Base-by-base conservation (phyloP, 2,797 vertebrate species). In the Nyctibius grandis region DNA sequence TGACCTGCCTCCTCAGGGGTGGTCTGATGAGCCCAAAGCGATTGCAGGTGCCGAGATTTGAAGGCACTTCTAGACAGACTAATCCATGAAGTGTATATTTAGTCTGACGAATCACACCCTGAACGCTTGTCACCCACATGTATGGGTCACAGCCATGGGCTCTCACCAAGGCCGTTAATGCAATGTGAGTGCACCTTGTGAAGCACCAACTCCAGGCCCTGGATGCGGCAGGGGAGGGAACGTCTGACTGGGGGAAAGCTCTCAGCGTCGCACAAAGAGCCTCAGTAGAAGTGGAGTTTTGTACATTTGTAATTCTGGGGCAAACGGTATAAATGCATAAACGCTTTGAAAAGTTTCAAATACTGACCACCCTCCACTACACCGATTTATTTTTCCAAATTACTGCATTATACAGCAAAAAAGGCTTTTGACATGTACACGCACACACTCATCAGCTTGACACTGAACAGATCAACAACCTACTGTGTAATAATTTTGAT, bases 111-210 rank as follows among this genome's bases (percentile, higher is more conserved):
- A n/a, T 60, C 56, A 29, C 29, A 38, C 36, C 75, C 29, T 20
- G 25, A 78, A 29, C 0, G 0, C 45, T 22, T 9, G 5, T 33
- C 67, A 64, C 56, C 34, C 34, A 42, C 31, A 20, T 0, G 1
- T 10, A 16, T 15, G n/a, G 50, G 40, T 34, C 28, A 40, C 59
- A 92, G 61, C 47, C 65, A 8, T 0, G 5, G 33, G 33, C 9
- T 59, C 50, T 74, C 85, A 20, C 34, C 19, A 8, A 15, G 61
- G 42, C 12, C 2, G 1, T 50, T 44, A 65, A 26, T 2, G 23
- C 40, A 59, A 21, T 1, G 10, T 4, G 22, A 83, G 17, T 3
- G 36, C 25, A 34, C 22, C 25, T 50, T 12, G 73, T 11, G 51
- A 84, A 64, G 57, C 28, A 40, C 29, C 2, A 1, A 15, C 12